Percentiles rank a stretch among this genome's conserved stretches.
Evolutionary conservation across 2,797 vertebrate species (phyloP).

Genomic region (Alauda arvensis): DNA sequence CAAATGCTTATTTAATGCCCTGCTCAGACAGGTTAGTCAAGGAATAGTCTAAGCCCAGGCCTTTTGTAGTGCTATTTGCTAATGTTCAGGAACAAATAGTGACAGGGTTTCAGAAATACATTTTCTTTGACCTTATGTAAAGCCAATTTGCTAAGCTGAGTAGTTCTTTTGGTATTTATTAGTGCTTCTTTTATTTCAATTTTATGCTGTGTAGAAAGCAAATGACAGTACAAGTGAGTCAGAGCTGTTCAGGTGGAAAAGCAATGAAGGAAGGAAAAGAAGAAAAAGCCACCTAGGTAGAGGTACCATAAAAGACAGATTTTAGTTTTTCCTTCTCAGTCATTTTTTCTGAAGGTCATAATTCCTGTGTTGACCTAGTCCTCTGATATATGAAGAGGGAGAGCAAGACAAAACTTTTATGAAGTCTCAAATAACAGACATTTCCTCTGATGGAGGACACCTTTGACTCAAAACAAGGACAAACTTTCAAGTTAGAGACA

Average conservation of each 20-base stretch:
- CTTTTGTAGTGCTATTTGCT: not conserved
- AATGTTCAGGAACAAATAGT: not conserved
- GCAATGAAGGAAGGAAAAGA: not conserved
- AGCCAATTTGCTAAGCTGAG: not conserved
- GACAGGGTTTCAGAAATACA: not conserved
- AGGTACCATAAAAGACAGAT: not conserved
- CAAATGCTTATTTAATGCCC: not conserved
- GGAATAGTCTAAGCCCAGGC: not conserved
- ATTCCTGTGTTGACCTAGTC: not conserved
- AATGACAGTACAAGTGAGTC: not conserved
- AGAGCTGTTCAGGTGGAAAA: not conserved
- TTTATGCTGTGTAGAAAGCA: not conserved
- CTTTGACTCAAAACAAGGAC: constrained; percentile 5
- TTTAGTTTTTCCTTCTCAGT: not conserved
- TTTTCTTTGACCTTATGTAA: constrained; percentile 6
- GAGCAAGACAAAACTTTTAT: not conserved
- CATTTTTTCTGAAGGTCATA: not conserved
- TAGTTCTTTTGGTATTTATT: not conserved
- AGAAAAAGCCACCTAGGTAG: not conserved
- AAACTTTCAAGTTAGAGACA: not conserved
- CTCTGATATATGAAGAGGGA: not conserved
- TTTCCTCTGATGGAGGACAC: not conserved
- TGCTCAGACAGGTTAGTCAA: not conserved
- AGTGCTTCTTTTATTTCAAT: not conserved
- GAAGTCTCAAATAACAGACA: not conserved